A percentile compares a stretch with the other conserved stretches of the same genome.
Evolutionary conservation across 2,113 vertebrate genomes (phyloP).

Genomic region (Tragelaphus imberbis): DNA sequence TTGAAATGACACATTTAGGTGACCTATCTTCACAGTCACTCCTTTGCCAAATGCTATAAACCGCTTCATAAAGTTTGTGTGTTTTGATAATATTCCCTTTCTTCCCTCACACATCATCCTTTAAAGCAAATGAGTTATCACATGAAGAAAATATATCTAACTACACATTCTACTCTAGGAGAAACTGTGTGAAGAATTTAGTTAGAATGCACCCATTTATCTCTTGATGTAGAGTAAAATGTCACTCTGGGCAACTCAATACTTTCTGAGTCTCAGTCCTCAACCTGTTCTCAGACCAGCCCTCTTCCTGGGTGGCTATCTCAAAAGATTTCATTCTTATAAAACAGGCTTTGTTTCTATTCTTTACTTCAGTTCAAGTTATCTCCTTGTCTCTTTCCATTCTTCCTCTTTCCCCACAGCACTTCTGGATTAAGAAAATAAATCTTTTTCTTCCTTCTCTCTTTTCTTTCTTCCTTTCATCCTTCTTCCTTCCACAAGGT

Average conservation of each 20-base stretch:
- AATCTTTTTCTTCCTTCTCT: neutral
- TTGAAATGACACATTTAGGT: neutral
- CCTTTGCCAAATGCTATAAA: neutral
- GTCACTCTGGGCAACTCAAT: neutral
- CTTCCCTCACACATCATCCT: neutral
- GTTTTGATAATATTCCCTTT: neutral
- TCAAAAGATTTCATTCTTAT: neutral
- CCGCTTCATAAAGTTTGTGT: neutral
- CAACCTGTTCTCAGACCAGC: neutral
- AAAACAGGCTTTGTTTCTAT: neutral
- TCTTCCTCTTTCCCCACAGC: neutral
- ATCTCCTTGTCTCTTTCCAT: neutral
- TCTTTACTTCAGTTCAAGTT: neutral
- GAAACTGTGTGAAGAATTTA: neutral
- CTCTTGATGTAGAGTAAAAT: neutral
- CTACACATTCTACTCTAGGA: neutral
- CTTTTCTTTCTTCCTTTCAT: neutral
- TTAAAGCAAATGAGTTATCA: constrained; percentile 8
- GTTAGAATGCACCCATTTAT: neutral
- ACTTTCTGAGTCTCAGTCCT: neutral
- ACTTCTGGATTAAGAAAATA: neutral
- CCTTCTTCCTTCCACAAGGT: neutral
- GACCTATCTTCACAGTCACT: neutral
- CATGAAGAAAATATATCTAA: neutral
- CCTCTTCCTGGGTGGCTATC: neutral